Base-by-base conservation (phyloP, 1,140 invertebrate genomes). In the Brachystomella parvula region DNA sequence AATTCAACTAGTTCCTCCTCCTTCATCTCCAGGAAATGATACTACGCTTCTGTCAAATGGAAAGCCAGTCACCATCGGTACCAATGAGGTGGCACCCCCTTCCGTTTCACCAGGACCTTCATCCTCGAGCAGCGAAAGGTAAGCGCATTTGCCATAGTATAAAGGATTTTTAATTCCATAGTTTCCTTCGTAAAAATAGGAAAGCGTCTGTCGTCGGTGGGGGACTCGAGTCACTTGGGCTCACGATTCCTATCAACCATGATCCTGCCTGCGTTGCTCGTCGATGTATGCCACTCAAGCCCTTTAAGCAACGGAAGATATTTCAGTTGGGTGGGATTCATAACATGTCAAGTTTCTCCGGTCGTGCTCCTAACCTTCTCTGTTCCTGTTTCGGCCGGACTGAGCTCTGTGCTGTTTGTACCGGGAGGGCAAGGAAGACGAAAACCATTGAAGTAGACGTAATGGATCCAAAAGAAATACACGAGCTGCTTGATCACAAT, bases 321-420 rank as follows among this genome's bases (percentile, higher is more conserved):
- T 61, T 39, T 24, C 60, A 61, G 26, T 12, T 61, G 6, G 60
- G 60, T 6, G 60, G 60, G 2, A 32, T 61, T 28, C 60, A 61
- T 28, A 32, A 33, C 24, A 61, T 33, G 26, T 53, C 49, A 26
- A 53, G 49, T 26, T 53, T 53, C 24, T 6, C 60, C 39, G 6
- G 21, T 3, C 12, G 60, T 21, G 32, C 32, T 19, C 32, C 60
- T 12, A 61, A 30, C 28, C 21, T 61, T 21, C n/a, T 32, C 15
- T 61, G 60, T 32, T 24, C 26, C 3, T 61, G 60, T 26, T 61
- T 39, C 31, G 60, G 60, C 3, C 60, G 60, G 9, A 61, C 32
- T 21, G 60, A 61, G 21, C 21, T 61, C 3, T 61, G 60, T 44
- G 32, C 60, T 12, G 12, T 61, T 61, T 61, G 60, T 28, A 61